phyloP scores from a whole-genome alignment of 2,797 vertebrate genomes.

The Gila robusta region DNA sequence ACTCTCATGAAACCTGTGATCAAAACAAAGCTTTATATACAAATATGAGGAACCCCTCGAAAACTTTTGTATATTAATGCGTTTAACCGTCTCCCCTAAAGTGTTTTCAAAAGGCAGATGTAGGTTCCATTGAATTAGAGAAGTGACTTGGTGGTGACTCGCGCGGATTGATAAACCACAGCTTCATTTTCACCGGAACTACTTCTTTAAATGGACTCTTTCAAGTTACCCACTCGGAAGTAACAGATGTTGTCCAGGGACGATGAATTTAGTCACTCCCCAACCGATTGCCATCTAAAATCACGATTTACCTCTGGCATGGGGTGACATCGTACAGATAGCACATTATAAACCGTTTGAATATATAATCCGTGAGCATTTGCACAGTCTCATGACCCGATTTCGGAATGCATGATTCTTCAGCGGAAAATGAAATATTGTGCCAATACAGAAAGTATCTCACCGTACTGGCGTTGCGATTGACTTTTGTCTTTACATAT shows the following conservation, averaged over 20 bases:
- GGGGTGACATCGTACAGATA: not conserved
- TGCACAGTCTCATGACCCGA: conserved; percentile 42
- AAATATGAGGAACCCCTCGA: not conserved
- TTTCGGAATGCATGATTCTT: conserved; percentile 15
- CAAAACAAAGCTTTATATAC: not conserved
- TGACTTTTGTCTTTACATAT: conserved; percentile 18
- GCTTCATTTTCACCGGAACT: conserved; percentile 83
- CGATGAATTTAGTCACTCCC: not conserved
- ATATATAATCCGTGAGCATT: conserved; percentile 25
- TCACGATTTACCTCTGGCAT: not conserved
- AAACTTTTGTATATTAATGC: not conserved
- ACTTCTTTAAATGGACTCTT: conserved; percentile 96
- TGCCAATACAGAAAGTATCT: conserved; percentile 31
- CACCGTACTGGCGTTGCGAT: conserved; percentile 29
- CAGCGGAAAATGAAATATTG: not conserved
- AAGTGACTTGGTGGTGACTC: conserved; percentile 84
- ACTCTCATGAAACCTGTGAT: not conserved
- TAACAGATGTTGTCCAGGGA: conserved; percentile 50
- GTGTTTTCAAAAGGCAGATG: not conserved
- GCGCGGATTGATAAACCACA: conserved; percentile 79
- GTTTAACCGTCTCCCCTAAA: not conserved
- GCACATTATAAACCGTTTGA: not conserved
- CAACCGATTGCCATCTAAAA: not conserved
- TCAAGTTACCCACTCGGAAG: conserved; percentile 56
- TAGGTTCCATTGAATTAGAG: conserved; percentile 30